Conservation (phyloP, 2,113 vertebrate genomes). For the Chamaea fasciata region DNA sequence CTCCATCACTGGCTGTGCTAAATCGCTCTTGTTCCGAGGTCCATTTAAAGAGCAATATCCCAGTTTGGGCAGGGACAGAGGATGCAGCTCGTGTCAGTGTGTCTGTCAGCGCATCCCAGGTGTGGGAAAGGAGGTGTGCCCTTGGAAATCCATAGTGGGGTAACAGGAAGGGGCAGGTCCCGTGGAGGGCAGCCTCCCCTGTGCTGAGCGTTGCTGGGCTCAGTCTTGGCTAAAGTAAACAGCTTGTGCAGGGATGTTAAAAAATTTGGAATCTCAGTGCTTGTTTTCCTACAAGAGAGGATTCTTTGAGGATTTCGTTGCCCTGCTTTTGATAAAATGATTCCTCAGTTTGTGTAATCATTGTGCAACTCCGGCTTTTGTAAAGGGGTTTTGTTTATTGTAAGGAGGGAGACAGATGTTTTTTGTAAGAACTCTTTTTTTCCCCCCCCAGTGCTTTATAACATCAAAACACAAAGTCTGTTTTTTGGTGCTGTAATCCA, state of each 20-base stretch:
- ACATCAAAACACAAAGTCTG: not conserved
- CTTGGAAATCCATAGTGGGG: fast-evolving
- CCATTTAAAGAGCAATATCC: fast-evolving
- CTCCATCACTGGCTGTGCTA: not conserved
- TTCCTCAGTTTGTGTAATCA: not conserved
- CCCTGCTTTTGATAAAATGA: constrained; percentile 10
- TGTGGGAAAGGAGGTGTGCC: not conserved
- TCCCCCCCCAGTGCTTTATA: not conserved
- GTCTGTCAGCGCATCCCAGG: too few relatives aligned
- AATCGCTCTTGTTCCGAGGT: not conserved
- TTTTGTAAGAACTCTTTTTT: not conserved
- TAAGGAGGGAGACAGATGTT: not conserved
- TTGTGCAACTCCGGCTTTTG: not conserved
- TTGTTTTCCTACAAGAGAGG: not conserved
- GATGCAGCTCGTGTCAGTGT: too few relatives aligned
- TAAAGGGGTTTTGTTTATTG: constrained; percentile 5
- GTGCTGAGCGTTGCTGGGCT: not conserved
- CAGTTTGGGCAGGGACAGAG: fast-evolving
- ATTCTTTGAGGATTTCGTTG: not conserved
- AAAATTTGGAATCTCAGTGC: fast-evolving
- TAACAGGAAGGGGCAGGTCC: not conserved
- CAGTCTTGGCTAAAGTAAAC: not conserved
- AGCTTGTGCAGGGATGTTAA: not conserved
- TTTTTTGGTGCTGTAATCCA: not conserved
- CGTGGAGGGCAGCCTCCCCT: not conserved